Conservation (phyloP, 2,113 vertebrate species). For the Peromyscus maniculatus region DNA sequence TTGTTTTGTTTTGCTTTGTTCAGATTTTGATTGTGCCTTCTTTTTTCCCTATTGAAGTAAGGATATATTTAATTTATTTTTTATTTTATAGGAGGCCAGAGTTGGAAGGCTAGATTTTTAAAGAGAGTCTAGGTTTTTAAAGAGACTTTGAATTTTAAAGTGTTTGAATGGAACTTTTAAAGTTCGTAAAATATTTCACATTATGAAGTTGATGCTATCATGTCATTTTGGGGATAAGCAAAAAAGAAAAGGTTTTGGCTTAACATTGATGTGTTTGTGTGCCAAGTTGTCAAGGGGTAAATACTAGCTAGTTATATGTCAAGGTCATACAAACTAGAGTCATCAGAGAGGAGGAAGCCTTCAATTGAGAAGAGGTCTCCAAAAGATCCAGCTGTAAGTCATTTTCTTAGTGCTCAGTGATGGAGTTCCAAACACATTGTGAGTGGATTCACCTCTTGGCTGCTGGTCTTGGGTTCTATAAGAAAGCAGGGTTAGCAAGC, state of each 20-base stretch:
- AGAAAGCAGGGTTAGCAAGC: not conserved
- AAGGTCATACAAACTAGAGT: not conserved
- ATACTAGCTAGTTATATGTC: not conserved
- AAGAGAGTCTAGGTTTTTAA: not conserved
- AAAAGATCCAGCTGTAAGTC: not conserved
- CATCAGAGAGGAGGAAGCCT: not conserved
- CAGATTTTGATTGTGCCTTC: no score
- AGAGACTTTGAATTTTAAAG: not conserved
- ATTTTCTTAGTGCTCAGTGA: not conserved
- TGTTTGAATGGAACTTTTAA: not conserved
- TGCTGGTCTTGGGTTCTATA: not conserved
- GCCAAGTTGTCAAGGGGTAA: not conserved
- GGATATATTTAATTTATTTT: no score
- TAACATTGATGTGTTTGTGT: not conserved
- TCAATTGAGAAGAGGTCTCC: not conserved
- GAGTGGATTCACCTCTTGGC: not conserved
- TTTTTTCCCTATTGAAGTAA: no score
- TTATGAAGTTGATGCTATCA: not conserved
- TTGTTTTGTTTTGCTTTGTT: no score
- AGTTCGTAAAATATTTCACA: not conserved
- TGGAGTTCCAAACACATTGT: not conserved
- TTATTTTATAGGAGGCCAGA: no score
- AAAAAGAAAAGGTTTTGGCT: not conserved
- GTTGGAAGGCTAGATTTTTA: not conserved
- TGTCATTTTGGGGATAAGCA: not conserved